These are phyloP conservation scores for Tragelaphus scriptus DNA, from an alignment of 2,113 vertebrate genomes.

Conservation along the genomic window DNA sequence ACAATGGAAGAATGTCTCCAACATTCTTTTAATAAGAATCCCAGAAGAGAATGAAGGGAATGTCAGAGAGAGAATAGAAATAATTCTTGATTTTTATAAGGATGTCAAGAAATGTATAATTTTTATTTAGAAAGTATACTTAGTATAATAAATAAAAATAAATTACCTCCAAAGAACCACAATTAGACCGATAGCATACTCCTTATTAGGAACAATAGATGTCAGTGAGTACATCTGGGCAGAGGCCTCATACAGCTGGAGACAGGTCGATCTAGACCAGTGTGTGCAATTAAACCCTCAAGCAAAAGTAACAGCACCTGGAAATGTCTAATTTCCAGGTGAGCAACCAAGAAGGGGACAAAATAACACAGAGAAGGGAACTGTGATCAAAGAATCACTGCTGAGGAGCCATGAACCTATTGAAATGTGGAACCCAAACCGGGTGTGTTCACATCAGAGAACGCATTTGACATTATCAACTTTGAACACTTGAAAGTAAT, in stretches of 20 bases:
- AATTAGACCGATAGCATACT: not conserved
- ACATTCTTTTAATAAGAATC: not conserved
- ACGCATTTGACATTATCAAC: not conserved
- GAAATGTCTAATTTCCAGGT: not conserved
- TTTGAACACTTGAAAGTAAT: not conserved
- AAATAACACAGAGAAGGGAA: not conserved
- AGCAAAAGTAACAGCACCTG: not conserved
- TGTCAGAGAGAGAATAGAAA: not conserved
- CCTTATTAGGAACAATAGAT: not conserved
- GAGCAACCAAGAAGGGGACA: not conserved
- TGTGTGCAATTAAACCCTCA: fast-evolving
- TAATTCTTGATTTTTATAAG: not conserved
- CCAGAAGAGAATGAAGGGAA: not conserved
- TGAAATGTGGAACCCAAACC: not conserved
- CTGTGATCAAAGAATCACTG: not conserved
- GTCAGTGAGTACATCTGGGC: not conserved
- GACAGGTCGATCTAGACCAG: fast-evolving
- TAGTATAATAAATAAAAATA: not conserved
- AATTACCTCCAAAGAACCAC: not conserved
- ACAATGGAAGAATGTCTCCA: not conserved
- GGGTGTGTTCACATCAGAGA: fast-evolving
- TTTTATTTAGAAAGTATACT: not conserved
- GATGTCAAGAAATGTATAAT: not conserved
- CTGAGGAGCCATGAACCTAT: not conserved
- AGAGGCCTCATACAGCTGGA: not conserved